Evolutionary conservation across 53 echinoderm and acorn worm genomes (phyloP), one percentile per base, ranked within the genome.

Genomic region (Holothuria leucospilota): DNA sequence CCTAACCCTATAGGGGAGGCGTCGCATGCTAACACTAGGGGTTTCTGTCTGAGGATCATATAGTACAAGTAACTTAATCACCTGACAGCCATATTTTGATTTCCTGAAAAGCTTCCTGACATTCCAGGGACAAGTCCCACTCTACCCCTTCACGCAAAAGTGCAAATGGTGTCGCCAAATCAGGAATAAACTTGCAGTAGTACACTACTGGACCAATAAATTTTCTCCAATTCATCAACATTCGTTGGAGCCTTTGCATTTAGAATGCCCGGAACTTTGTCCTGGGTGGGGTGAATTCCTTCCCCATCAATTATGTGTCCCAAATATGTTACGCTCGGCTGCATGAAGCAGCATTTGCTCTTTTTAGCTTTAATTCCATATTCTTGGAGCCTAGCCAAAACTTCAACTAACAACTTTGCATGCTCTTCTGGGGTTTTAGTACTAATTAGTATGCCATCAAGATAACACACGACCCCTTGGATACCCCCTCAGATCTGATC

Each of bases 171-270:
- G 30, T 68, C 14, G 90, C 66, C 51, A 90, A 64, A 78, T 90
- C 70, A 74, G 86, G 90, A 9, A 90, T 79, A 78, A 90, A 90
- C 71, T 71, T 86, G 18, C 86, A 75, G 79, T 86, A 82, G 62
- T 86, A 90, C 52, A 69, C 69, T 51, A 86, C 41, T 20, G 86
- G 59, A 21, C 86, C 90, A 23, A 86, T 79, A 29, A 70, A 90
- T 1, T 82, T 80, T 61, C 82, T n/a, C 30, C 26, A 78, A 38
- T 62, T 86, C 71, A 30, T 24, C 63, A 20, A 56, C 80, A 46
- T 52, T 83, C 21, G 24, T 69, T 68, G 89, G 84, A 14, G 40
- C 68, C 29, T 71, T 68, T 20, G 83, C 82, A 28, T 88, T 38
- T 28, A 82, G 29, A 72, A 82, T 88, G 25, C 58, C 84, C 59